Evolutionary conservation across 1,140 invertebrate species (phyloP).

Genomic region (Forficula auricularia): DNA sequence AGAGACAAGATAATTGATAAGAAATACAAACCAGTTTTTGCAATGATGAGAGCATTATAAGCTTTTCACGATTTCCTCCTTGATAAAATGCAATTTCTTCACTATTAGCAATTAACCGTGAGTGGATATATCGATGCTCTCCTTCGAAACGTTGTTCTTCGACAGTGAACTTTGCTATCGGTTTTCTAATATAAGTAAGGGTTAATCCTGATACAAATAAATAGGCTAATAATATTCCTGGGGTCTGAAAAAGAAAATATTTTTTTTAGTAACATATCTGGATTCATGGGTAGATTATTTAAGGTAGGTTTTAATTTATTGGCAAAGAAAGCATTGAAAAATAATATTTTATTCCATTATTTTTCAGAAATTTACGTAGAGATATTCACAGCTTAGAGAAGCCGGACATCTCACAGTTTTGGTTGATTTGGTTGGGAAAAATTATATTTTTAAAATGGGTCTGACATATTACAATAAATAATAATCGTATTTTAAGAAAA

Average conservation of each 20-base stretch:
- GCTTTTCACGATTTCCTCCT: conserved; percentile 75
- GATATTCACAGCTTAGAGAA: too few species aligned
- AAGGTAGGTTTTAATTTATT: too few species aligned
- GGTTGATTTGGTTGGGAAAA: too few species aligned
- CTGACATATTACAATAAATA: too few species aligned
- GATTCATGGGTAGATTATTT: not conserved
- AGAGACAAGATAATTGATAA: conserved; percentile 3
- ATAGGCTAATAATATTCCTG: conserved; percentile 69
- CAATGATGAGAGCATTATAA: conserved; percentile 74
- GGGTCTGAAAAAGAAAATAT: conserved; percentile 45
- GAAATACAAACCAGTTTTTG: conserved; percentile 56
- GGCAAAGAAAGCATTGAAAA: too few species aligned
- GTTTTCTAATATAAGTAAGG: conserved; percentile 61
- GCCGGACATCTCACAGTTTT: too few species aligned
- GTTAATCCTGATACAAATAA: conserved; percentile 65
- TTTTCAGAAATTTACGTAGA: too few species aligned
- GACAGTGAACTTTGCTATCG: conserved; percentile 76
- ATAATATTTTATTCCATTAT: too few species aligned
- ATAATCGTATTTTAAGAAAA: too few species aligned
- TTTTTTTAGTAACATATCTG: not conserved
- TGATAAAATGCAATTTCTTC: conserved; percentile 76
- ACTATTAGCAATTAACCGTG: conserved; percentile 87
- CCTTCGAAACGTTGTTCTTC: conserved; percentile 92
- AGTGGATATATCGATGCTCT: conserved; percentile 93
- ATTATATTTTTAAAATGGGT: too few species aligned